Conservation (phyloP, 2,888 invertebrate genomes). For the Yponomeuta plumbellus region DNA sequence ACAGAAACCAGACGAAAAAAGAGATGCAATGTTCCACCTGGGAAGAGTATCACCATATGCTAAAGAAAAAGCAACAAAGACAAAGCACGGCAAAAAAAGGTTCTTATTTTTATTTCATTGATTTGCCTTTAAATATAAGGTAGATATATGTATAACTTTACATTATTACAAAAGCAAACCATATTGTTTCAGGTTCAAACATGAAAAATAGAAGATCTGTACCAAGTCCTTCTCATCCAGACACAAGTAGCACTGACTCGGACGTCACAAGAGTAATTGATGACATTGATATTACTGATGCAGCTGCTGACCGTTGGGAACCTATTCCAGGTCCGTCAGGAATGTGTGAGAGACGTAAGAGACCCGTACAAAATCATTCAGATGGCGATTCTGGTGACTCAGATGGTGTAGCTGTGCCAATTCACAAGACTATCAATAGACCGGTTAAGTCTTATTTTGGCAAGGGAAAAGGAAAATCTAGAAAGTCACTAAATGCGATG, state of each 20-base stretch:
- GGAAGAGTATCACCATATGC: constrained; percentile 6
- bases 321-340: constrained; percentile 7
- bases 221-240: background rate
- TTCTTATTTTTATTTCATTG: background rate
- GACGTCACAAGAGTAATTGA: background rate
- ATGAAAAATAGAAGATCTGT: background rate
- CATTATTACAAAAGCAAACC: too few relatives aligned
- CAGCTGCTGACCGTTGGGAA: background rate
- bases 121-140: background rate
- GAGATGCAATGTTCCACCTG: constrained; percentile 1
- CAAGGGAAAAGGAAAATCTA: constrained; percentile 11
- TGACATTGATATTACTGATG: background rate
- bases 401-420: constrained; percentile 9
- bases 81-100: background rate
- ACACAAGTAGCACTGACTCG: constrained; percentile 2
- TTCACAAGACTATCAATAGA: constrained; percentile 10
- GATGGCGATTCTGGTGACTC: constrained; percentile 8
- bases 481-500: constrained; percentile 4
- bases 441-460: constrained; percentile 12
- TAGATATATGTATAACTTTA: too few relatives aligned
- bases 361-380: constrained; percentile 6
- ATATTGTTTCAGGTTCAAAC: too few relatives aligned
- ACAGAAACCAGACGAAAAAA: background rate
- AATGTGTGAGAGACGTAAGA: constrained; percentile 7
- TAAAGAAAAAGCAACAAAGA: constrained; percentile 7